phyloP scores from a whole-genome alignment of 2,888 invertebrate genomes.

The Adelphocoris suturalis region DNA sequence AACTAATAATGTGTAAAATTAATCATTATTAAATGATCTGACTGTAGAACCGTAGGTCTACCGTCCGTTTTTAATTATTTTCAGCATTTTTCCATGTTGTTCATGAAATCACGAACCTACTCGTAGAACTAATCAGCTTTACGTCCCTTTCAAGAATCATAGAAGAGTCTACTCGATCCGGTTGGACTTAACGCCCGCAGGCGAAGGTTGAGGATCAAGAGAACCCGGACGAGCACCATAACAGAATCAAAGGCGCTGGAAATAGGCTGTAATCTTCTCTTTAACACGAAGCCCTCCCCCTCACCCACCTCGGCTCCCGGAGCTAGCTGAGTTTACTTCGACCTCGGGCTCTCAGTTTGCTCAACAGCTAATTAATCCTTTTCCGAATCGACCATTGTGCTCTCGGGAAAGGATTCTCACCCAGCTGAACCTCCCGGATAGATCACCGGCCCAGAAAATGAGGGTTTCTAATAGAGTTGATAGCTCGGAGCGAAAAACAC shows the following conservation, averaged over 20 bases:
- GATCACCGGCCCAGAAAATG: slow-evolving; percentile 25
- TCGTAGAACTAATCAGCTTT: no score
- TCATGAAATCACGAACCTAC: no score
- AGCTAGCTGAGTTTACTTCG: neutral
- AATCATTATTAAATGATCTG: no score
- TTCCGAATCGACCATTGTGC: slow-evolving; percentile 21
- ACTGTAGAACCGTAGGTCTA: no score
- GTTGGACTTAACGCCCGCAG: no score
- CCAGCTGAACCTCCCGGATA: neutral
- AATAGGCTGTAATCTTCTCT: slow-evolving; percentile 4
- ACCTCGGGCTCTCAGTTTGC: slow-evolving; percentile 14
- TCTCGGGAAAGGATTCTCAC: neutral
- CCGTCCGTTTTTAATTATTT: no score
- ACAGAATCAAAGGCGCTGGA: neutral
- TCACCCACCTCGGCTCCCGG: neutral
- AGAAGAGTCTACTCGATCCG: no score
- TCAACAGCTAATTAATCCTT: slow-evolving; percentile 21
- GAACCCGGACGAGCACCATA: neutral
- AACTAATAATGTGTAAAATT: no score
- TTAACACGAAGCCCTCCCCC: neutral
- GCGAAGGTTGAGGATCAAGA: no score
- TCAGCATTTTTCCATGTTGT: no score
- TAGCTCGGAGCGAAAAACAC: neutral
- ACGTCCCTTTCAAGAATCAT: no score
- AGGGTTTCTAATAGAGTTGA: neutral